Percentiles rank a stretch among this genome's conserved stretches.
phyloP scores from a whole-genome alignment of 2,113 vertebrate genomes.

The Sporophila hypoxantha region DNA sequence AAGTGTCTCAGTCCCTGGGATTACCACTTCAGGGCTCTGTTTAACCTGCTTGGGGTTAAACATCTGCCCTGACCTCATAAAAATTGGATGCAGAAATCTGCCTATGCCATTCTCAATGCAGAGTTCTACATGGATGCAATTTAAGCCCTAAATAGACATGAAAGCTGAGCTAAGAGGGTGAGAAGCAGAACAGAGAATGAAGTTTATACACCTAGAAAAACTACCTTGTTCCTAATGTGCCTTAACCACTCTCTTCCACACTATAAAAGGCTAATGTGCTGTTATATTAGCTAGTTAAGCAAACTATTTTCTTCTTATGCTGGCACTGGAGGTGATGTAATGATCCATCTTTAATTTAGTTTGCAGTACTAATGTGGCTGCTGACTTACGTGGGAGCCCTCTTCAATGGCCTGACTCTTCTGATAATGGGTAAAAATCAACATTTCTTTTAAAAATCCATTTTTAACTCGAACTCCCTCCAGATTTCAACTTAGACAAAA shows the following conservation, averaged over 20 bases:
- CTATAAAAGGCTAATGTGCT: background rate
- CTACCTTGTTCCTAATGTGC: background rate
- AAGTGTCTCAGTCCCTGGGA: background rate
- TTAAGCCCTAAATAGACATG: background rate
- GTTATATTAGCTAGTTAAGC: background rate
- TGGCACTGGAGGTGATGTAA: slow-evolving; percentile 10
- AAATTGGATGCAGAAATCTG: background rate
- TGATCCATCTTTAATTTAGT: slow-evolving; percentile 71
- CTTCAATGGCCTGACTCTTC: slow-evolving; percentile 96
- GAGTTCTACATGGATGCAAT: background rate
- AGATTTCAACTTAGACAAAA: background rate
- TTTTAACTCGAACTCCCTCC: background rate
- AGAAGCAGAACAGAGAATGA: background rate
- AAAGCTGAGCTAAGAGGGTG: background rate
- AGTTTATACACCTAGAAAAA: background rate
- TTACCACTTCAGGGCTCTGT: background rate
- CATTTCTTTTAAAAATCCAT: background rate
- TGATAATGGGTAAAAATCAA: slow-evolving; percentile 88
- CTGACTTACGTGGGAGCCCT: slow-evolving; percentile 96
- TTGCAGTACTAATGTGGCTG: slow-evolving; percentile 98
- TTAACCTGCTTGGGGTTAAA: background rate
- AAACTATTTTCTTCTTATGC: background rate
- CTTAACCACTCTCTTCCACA: background rate
- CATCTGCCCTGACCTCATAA: background rate
- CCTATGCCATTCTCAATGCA: background rate